These are phyloP conservation scores for Cydia splendana DNA, from an alignment of 1,140 invertebrate genomes.

Conservation along the genomic window DNA sequence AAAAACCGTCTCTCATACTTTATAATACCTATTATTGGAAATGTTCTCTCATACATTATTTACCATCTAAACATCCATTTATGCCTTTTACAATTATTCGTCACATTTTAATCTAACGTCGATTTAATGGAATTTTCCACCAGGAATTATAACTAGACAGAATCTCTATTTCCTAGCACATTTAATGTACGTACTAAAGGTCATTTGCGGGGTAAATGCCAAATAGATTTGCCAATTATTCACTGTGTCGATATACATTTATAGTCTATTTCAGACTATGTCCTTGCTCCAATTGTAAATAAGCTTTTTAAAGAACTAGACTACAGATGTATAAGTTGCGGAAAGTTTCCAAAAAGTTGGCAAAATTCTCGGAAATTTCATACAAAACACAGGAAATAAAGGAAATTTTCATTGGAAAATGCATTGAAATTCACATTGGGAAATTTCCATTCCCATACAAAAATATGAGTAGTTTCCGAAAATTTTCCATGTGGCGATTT, in stretches of 20 bases:
- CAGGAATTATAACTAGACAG: background rate
- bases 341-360: background rate
- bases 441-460: no score
- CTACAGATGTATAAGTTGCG: background rate
- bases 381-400: no score
- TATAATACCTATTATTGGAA: slow-evolving; percentile 15
- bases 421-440: no score
- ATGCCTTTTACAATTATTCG: background rate
- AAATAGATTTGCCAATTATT: slow-evolving; percentile 1
- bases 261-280: slow-evolving; percentile 22
- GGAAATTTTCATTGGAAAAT: no score
- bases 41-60: background rate
- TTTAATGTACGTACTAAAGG: slow-evolving; percentile 15
- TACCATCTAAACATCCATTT: slow-evolving; percentile 1
- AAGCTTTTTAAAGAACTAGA: background rate
- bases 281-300: slow-evolving; percentile 15
- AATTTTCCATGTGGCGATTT: no score
- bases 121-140: background rate
- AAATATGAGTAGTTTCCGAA: no score
- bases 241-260: background rate
- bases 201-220: slow-evolving; percentile 21
- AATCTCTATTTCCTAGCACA: slow-evolving; percentile 3
- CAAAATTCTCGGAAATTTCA: no score
- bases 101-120: background rate
- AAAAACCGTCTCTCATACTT: background rate